These are phyloP conservation scores for Scomber colias DNA, from an alignment of 2,113 vertebrate genomes.

Conservation along the genomic window DNA sequence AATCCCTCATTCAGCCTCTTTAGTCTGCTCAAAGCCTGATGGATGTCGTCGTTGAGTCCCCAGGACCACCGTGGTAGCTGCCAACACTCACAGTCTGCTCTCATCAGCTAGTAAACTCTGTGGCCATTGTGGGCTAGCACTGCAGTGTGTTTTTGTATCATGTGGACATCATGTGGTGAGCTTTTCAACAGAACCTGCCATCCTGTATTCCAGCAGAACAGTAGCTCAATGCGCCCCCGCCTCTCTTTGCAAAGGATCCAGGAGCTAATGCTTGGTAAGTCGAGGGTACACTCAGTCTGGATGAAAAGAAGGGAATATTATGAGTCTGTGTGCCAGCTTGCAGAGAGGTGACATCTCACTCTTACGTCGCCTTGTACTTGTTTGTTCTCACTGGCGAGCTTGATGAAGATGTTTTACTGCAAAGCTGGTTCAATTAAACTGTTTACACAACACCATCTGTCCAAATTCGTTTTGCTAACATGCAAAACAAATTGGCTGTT, in stretches of 20 bases:
- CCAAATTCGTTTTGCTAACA: slow-evolving; percentile 30
- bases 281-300: slow-evolving; percentile 2
- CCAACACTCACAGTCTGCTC: slow-evolving; percentile 62
- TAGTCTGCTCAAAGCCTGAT: slow-evolving; percentile 56
- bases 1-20: slow-evolving; percentile 51
- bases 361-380: slow-evolving; percentile 23
- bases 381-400: slow-evolving; percentile 46
- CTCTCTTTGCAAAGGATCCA: slow-evolving; percentile 31
- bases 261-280: slow-evolving; percentile 45
- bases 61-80: slow-evolving; percentile 70
- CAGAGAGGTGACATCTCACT: slow-evolving; percentile 48
- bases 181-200: slow-evolving; percentile 56
- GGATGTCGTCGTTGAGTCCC: slow-evolving; percentile 56
- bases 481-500: slow-evolving; percentile 47
- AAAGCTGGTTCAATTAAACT: slow-evolving; percentile 24
- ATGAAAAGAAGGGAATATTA: slow-evolving; percentile 27
- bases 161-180: slow-evolving; percentile 74
- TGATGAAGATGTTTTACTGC: slow-evolving; percentile 49
- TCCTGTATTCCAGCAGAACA: slow-evolving; percentile 53
- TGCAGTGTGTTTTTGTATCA: slow-evolving; percentile 63
- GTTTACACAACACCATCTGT: slow-evolving; percentile 58
- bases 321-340: slow-evolving; percentile 28
- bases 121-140: slow-evolving; percentile 57
- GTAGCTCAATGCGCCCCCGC: slow-evolving; percentile 21
- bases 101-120: slow-evolving; percentile 60